These are phyloP conservation scores for Scaeva pyrastri DNA, from an alignment of 2,888 invertebrate genomes.

Conservation along the genomic window DNA sequence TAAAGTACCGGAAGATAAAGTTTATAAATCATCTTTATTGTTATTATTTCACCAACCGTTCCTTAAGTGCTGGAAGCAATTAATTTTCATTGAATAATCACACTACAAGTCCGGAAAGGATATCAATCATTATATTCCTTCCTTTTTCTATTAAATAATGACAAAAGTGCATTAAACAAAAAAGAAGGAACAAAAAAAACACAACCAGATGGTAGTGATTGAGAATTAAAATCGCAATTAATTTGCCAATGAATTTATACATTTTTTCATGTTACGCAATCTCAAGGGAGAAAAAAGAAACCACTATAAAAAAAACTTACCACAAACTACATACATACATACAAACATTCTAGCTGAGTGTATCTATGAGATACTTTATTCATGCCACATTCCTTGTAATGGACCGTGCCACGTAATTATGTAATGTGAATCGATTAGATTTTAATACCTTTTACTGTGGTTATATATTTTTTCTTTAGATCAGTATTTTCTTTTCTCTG, in stretches of 20 bases:
- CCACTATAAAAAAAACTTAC: not conserved
- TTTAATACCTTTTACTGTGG: slow-evolving; percentile 52
- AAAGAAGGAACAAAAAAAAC: not conserved
- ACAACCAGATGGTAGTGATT: not conserved
- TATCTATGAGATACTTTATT: no score
- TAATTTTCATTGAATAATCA: slow-evolving; percentile 58
- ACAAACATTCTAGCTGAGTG: no score
- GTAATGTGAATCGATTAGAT: slow-evolving; percentile 68
- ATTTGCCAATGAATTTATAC: slow-evolving; percentile 53
- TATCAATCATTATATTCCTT: slow-evolving; percentile 53
- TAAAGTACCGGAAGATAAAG: slow-evolving; percentile 27
- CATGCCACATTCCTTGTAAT: slow-evolving; percentile 1
- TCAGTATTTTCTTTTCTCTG: not conserved
- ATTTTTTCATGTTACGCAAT: slow-evolving; percentile 28
- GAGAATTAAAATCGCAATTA: slow-evolving; percentile 46
- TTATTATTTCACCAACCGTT: slow-evolving; percentile 26
- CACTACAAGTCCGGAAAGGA: slow-evolving; percentile 43
- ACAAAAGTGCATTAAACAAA: not conserved
- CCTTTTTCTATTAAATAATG: slow-evolving; percentile 2
- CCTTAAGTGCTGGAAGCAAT: slow-evolving; percentile 39
- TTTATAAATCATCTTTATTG: not conserved
- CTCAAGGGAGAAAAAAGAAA: slow-evolving; percentile 2
- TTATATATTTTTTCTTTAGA: not conserved
- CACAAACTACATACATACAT: slow-evolving; percentile 29
- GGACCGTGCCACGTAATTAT: slow-evolving; percentile 41